Base-by-base conservation (phyloP, 2,888 invertebrate genomes). In the Volucella inflata region DNA sequence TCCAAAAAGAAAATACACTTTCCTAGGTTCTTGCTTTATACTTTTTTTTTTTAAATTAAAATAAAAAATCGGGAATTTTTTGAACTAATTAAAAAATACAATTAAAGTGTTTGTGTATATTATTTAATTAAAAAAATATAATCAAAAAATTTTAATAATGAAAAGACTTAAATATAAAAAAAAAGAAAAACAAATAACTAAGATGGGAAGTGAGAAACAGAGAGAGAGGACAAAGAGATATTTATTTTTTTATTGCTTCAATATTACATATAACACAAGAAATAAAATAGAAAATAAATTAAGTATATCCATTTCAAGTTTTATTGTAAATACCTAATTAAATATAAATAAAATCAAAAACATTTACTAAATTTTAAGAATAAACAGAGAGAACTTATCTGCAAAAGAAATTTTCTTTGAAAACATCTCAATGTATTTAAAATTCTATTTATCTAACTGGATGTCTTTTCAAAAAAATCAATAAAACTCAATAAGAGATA, bases 171-270 rank as follows among this genome's bases (percentile, higher is more conserved):
- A 68, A 44, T 48, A 4, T 4, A 21, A 40, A 51, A n/a, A 68
- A 59, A 68, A 42, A 60, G 6, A 14, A 59, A 70, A 40, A 30
- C 16, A 44, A 65, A 46, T 36, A 51, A 59, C 55, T 57, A 51
- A 65, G 38, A 71, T 48, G 44, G 71, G 17, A 57, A 48, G 50
- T 48, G 16, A 57, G 4, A 75, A 14, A 55, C n/a, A 60, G 17
- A 67, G 17, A 57, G 38, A 65, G 40, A 53, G 42, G 16, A 50
- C 16, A 79, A 30, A 84, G 70, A 84, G 10, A 75, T 51, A 84
- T 84, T 84, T 84, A 84, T 84, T 84, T 84, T 84, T 84, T 84
- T 84, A 84, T 75, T 80, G 84, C 84, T 76, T 75, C 53, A 60
- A 80, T 60, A 75, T 65, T 70, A n/a, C n/a, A n/a, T n/a, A 68